Evolutionary conservation across 2,113 vertebrate genomes (phyloP), one percentile per base, ranked within the genome.

Genomic region (Tychaedon coryphoeus): DNA sequence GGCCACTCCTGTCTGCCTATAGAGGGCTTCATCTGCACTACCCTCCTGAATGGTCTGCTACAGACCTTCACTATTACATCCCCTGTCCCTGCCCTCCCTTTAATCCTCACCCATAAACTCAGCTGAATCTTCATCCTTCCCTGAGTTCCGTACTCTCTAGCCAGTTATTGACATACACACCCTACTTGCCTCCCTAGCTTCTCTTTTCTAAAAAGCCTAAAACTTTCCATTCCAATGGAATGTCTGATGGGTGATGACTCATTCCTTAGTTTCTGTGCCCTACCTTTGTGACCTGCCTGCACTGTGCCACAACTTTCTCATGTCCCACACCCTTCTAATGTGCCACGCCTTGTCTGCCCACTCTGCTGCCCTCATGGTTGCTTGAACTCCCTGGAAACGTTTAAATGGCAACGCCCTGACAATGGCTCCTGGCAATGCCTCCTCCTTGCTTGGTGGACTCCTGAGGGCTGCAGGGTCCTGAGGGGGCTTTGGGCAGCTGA

Each of bases 351-450:
- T 40, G 4, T 54, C 62, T 34, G 29, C 14, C 40, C 2, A 5
- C 15, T 24, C 12, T 40, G 29, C 50, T 48, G 42, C 22, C 4
- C 8, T 50, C 31, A 26, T 6, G 18, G 50, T 36, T 3, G 1
- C 15, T 29, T 2, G 1, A 5, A 8, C 5, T 9, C 15, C 8
- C 23, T 38, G 33, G 38, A 51, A 36, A 14, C 0, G 4, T 33
- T 33, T 45, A 38, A 65, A 73, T 38, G 15, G 10, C 34, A 50
- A 18, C 0, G 0, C 19, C 50, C 25, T 29, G 19, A 23, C 10
- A 34, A 12, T 2, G 2, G 61, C 2, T 76, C 12, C 58, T 65
- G 76, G 5, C 12, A 51, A 28, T 33, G 36, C 5, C 15, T 14
- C 5, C 19, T 73, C 22, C 28, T n/a, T 24, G 3, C 5, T 19